These are phyloP conservation scores for Thamnophis elegans DNA, from an alignment of 2,797 vertebrate species.

Conservation along the genomic window DNA sequence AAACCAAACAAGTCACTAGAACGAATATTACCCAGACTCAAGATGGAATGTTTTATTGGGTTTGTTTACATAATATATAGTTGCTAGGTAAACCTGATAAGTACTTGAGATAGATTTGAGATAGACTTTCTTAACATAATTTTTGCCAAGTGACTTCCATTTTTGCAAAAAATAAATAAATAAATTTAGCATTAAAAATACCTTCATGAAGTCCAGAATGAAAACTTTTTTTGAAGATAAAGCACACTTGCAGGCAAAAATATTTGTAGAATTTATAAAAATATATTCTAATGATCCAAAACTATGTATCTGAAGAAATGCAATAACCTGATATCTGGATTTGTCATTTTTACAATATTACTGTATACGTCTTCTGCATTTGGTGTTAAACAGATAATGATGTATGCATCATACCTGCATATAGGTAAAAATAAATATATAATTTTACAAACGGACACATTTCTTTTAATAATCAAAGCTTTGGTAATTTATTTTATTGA, in stretches of 20 bases:
- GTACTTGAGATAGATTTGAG: constrained; percentile 6
- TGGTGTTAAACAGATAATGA: neutral
- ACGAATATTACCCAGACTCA: constrained; percentile 38
- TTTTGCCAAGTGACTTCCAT: constrained; percentile 23
- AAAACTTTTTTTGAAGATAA: constrained; percentile 26
- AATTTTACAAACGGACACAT: neutral
- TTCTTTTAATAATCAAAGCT: neutral
- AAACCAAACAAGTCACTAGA: constrained; percentile 51
- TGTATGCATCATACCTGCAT: neutral
- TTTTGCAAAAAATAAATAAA: constrained; percentile 21
- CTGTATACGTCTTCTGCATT: accelerated
- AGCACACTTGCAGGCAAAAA: constrained; percentile 15
- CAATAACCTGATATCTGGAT: neutral
- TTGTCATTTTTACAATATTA: constrained; percentile 2
- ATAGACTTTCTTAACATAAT: constrained; percentile 12
- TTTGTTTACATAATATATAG: constrained; percentile 22
- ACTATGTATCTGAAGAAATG: neutral
- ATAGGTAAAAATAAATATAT: neutral
- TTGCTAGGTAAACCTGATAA: constrained; percentile 24
- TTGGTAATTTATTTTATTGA: neutral
- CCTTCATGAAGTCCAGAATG: constrained; percentile 18
- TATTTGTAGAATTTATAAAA: constrained; percentile 5
- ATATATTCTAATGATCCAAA: neutral
- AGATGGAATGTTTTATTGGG: constrained; percentile 22
- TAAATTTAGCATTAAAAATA: constrained; percentile 26